A percentile compares a stretch with the other conserved stretches of the same genome.
phyloP scores from a whole-genome alignment of 2,797 vertebrate species.

The Lutjanus argentimaculatus region DNA sequence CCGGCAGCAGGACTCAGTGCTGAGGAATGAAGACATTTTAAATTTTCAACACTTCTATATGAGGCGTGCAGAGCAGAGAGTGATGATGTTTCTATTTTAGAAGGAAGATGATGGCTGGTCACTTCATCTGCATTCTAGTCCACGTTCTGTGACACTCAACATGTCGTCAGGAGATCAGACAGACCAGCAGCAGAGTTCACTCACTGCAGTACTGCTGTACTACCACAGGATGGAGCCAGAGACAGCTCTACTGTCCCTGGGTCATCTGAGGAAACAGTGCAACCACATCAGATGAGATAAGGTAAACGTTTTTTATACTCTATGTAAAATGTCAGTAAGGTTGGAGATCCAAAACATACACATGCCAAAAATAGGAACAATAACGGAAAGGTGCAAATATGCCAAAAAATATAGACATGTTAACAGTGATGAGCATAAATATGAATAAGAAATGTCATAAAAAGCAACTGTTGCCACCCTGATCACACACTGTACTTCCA shows the following conservation, averaged over 20 bases:
- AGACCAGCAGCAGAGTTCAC: background rate
- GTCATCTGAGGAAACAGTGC: background rate
- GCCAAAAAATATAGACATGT: too few species aligned
- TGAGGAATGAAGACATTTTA: background rate
- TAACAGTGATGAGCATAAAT: too few species aligned
- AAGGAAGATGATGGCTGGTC: background rate
- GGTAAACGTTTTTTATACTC: too few species aligned
- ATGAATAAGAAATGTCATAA: too few species aligned
- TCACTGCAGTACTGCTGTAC: slow-evolving; percentile 11
- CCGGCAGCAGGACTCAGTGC: too few species aligned
- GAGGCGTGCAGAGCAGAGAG: background rate
- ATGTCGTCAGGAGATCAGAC: background rate
- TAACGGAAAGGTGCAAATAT: too few species aligned
- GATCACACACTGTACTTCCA: too few species aligned
- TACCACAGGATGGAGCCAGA: slow-evolving; percentile 15
- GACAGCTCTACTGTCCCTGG: background rate
- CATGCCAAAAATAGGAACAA: too few species aligned
- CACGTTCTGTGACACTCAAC: background rate
- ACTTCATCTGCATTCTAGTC: background rate
- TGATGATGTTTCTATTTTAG: background rate
- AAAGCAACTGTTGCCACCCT: too few species aligned
- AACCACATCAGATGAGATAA: too few species aligned
- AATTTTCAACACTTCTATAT: background rate
- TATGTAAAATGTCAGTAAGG: too few species aligned
- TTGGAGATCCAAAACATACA: too few species aligned